phyloP scores from a whole-genome alignment of 2,113 vertebrate genomes.

The Trogon surrucura region DNA sequence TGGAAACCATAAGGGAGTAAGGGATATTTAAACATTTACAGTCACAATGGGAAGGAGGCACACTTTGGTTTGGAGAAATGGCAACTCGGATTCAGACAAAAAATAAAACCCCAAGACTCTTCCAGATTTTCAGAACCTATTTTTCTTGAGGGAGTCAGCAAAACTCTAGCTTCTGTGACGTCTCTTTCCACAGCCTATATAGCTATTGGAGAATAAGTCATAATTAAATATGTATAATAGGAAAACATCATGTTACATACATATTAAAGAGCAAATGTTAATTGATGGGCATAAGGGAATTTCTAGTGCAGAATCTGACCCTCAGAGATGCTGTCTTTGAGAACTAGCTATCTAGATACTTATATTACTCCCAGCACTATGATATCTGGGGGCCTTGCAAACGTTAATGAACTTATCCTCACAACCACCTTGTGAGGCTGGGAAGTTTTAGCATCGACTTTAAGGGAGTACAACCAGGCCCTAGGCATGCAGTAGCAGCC shows the following conservation, averaged over 20 bases:
- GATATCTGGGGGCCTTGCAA: conserved; percentile 72
- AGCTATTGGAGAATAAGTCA: conserved; percentile 44
- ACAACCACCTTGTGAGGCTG: conserved; percentile 71
- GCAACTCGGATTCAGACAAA: neutral
- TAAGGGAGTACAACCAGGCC: conserved; percentile 71
- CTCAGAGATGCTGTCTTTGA: conserved; percentile 69
- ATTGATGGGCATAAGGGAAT: conserved; percentile 71
- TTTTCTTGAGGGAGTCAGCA: conserved; percentile 11
- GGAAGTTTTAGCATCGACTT: conserved; percentile 70
- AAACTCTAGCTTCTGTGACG: conserved; percentile 13
- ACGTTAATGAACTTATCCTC: conserved; percentile 75
- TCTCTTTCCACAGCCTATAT: conserved; percentile 12
- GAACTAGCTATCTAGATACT: conserved; percentile 69
- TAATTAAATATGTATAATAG: conserved; percentile 70
- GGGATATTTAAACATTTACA: conserved; percentile 32
- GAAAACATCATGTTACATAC: conserved; percentile 70
- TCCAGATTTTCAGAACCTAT: conserved; percentile 33
- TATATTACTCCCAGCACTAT: conserved; percentile 72
- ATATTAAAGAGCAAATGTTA: conserved; percentile 72
- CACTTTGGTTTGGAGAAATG: conserved; percentile 33
- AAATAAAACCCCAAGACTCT: conserved; percentile 2
- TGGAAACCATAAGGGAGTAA: conserved; percentile 19
- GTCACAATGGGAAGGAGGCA: neutral
- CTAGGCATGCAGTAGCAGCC: conserved; percentile 66
- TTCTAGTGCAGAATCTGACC: conserved; percentile 67